These are phyloP conservation scores for Brachyhypopomus gauderio DNA, from an alignment of 2,113 vertebrate species.

Conservation along the genomic window DNA sequence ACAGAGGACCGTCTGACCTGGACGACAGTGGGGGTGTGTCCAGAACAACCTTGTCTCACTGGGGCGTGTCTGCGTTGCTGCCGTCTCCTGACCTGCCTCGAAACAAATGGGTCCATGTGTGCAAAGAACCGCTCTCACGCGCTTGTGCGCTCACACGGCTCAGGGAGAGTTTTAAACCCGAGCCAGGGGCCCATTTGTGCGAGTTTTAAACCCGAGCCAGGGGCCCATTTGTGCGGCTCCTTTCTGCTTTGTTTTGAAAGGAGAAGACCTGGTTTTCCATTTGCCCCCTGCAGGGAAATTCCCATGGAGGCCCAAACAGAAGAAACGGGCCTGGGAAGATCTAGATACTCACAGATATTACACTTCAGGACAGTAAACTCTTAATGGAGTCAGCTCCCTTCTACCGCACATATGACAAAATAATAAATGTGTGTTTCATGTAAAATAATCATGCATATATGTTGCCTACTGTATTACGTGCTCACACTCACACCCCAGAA, in stretches of 20 bases:
- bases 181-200: slow-evolving; percentile 71
- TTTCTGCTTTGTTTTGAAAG: slow-evolving; percentile 60
- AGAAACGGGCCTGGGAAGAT: slow-evolving; percentile 76
- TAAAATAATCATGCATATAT: too few relatives aligned
- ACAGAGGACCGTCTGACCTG: not conserved
- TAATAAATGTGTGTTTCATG: too few relatives aligned
- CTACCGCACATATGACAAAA: not conserved
- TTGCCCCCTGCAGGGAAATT: slow-evolving; percentile 73
- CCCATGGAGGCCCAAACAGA: slow-evolving; percentile 57
- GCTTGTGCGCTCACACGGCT: not conserved
- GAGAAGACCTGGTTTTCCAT: slow-evolving; percentile 74
- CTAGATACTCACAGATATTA: slow-evolving; percentile 61
- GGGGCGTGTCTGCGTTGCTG: too few relatives aligned
- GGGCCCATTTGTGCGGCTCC: slow-evolving; percentile 70
- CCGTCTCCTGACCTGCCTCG: too few relatives aligned
- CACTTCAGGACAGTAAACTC: slow-evolving; percentile 55
- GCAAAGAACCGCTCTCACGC: not conserved
- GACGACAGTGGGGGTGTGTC: too few relatives aligned
- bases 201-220: slow-evolving; percentile 34
- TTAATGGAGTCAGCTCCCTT: slow-evolving; percentile 45
- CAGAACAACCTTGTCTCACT: too few relatives aligned
- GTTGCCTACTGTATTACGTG: too few relatives aligned
- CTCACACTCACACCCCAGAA: too few relatives aligned
- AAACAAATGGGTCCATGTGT: not conserved
- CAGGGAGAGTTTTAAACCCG: slow-evolving; percentile 2